Evolutionary conservation across 2,888 invertebrate genomes (phyloP), one percentile per base, ranked within the genome.

Genomic region (Epistrophella euchroma): DNA sequence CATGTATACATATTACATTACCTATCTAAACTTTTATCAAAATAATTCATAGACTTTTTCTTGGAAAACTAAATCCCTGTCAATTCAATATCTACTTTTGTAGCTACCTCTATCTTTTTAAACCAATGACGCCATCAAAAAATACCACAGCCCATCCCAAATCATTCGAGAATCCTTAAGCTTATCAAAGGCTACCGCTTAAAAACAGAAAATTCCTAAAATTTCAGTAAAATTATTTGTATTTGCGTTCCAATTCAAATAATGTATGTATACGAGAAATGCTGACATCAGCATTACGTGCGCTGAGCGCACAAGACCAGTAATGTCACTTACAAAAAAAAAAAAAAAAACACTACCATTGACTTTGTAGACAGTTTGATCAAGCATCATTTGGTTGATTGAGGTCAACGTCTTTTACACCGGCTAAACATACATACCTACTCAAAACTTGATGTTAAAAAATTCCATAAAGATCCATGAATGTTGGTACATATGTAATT

Each of bases 281-380:
- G 60, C 64, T 81, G 76, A 81, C 81, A 81, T 81, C 81, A 81
- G 40, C 64, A 40, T 72, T 81, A 81, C 81, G 76, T 76, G 81
- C 55, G 28, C 17, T 47, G 3, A 47, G 45, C 45, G 17, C 45
- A 43, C 37, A 58, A 25, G 47, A 55, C 64, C 56, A 55, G 13
- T 22, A 52, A 70, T 60, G 68, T 52, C 62, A 35, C 40, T 70
- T 45, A 28, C 37, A 28, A 55, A 22, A 19, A 52, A 25, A 43
- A 60, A 40, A 15, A 11, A 22, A 22, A 22, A 25, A 1, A 4
- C 77, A 73, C 64, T n/a, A 43, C 55, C 32, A 43, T 43, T 15
- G 22, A 47, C 35, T 35, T 45, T 28, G 72, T 62, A 25, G 60
- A 17, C n/a, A 17, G 0, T 40, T 50, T 70, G 47, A 84, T 84